Evolutionary conservation across 2,888 invertebrate genomes (phyloP), one percentile per base, ranked within the genome.

Genomic region (Diachrysia chrysitis): DNA sequence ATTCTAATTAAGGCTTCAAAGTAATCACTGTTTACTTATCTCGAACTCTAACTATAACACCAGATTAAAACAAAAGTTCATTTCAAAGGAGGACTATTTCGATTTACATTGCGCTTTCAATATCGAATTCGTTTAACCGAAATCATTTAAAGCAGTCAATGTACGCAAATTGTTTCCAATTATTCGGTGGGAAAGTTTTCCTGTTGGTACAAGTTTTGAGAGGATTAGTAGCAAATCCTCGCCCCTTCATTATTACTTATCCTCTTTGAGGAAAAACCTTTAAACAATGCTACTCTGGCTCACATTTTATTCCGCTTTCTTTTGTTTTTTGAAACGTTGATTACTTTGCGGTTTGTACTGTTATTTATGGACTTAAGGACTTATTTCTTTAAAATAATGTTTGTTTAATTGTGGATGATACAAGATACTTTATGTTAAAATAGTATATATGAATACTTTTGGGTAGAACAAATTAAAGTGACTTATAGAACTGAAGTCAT

Each of bases 241-340:
- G 58, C 25, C n/a, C 32, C 61, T 60, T 57, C 48, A 66, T 66
- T 63, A 69, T 56, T 55, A 59, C 51, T 73, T 63, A 61, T 57
- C 32, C 51, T n/a, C n/a, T 59, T 61, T 51, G 23, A 32, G 14
- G 21, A 58, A 35, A 61, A 61, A 66, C 60, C n/a, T 59, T 60
- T 51, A 35, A 54, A 55, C 54, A 71, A 55, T 54, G 32, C 19
- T 46, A 48, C 6, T 25, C 16, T 23, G 32, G 21, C 12, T 32
- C 46, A 9, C 1, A 4, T 42, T 56, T 70, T 56, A 19, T 63
- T 63, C 19, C 58, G 56, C 19, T 29, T 7, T 25, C 19, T 59
- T 37, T 21, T 0, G 17, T 54, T 60, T 57, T n/a, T 21, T 25
- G 54, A 55, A 19, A 12, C 48, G 48, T 10, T 51, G 48, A 51